These are phyloP conservation scores for Chelonia mydas DNA, from an alignment of 2,797 vertebrate genomes.

Conservation along the genomic window DNA sequence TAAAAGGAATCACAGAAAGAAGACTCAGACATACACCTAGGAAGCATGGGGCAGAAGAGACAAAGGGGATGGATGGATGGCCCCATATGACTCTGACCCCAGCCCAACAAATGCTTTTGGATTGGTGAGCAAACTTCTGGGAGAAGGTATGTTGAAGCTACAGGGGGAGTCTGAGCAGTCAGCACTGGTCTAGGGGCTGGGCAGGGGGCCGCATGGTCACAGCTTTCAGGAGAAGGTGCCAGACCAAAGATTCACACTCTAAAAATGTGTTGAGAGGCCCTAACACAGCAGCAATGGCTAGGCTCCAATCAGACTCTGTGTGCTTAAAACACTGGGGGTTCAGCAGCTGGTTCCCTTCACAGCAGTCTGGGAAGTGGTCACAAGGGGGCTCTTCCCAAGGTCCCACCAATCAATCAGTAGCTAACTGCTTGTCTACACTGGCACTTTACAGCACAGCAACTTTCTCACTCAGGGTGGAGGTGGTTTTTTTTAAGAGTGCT, in stretches of 20 bases:
- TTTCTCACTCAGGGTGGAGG: no score
- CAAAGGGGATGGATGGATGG: not conserved
- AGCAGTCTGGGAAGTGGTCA: not conserved
- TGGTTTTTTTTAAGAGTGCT: no score
- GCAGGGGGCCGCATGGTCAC: not conserved
- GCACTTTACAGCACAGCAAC: no score
- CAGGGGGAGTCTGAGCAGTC: not conserved
- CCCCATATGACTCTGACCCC: not conserved
- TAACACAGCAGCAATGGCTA: not conserved
- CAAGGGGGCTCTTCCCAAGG: not conserved
- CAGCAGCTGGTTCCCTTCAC: not conserved
- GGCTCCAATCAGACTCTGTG: not conserved
- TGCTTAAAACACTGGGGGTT: not conserved
- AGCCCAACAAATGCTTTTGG: not conserved
- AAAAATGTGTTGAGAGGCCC: not conserved
- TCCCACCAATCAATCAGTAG: slow-evolving; percentile 48
- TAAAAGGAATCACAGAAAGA: not conserved
- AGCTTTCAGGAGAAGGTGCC: not conserved
- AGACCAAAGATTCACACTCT: not conserved
- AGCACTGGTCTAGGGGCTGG: not conserved
- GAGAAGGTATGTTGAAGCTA: not conserved
- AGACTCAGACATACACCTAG: not conserved
- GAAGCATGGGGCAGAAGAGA: not conserved
- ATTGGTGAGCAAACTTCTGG: not conserved
- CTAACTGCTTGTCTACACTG: not conserved